A percentile compares a stretch with the other conserved stretches of the same genome.
These are phyloP conservation scores for Trachelus tabidus DNA, from an alignment of 2,888 invertebrate genomes.

Conservation along the genomic window DNA sequence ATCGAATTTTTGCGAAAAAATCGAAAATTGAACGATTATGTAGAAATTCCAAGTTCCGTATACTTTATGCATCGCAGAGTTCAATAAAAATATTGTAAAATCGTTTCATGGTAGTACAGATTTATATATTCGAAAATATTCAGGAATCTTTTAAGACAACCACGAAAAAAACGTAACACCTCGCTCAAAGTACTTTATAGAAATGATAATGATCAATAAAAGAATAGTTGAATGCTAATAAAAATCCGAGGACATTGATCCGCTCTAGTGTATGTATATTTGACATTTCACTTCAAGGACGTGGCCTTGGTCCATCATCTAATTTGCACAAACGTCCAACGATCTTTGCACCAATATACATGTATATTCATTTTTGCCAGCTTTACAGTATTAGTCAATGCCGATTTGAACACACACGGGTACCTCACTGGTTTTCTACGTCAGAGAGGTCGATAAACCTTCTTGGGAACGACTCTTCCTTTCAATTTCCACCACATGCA, in stretches of 20 bases:
- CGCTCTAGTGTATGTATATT: not conserved
- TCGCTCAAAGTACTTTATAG: not conserved
- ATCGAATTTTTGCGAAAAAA: too few relatives aligned
- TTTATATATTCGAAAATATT: too few relatives aligned
- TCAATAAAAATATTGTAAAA: too few relatives aligned
- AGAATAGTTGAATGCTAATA: not conserved
- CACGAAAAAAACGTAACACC: too few relatives aligned
- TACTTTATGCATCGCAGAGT: too few relatives aligned
- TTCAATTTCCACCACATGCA: not conserved
- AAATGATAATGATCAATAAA: not conserved
- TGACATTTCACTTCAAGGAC: conserved; percentile 5
- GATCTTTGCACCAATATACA: not conserved
- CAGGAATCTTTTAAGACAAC: too few relatives aligned
- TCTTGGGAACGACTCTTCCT: not conserved
- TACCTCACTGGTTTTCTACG: not conserved
- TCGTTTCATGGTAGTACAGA: too few relatives aligned
- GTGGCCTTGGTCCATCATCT: conserved; percentile 3
- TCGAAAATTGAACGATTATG: too few relatives aligned
- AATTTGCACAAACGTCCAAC: not conserved
- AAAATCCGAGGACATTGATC: not conserved
- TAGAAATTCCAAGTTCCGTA: too few relatives aligned
- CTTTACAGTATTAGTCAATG: not conserved
- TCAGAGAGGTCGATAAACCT: not conserved
- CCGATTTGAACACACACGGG: not conserved
- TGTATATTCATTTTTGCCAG: not conserved